Conservation (phyloP, 2,888 invertebrate species). For the Formica aserva region DNA sequence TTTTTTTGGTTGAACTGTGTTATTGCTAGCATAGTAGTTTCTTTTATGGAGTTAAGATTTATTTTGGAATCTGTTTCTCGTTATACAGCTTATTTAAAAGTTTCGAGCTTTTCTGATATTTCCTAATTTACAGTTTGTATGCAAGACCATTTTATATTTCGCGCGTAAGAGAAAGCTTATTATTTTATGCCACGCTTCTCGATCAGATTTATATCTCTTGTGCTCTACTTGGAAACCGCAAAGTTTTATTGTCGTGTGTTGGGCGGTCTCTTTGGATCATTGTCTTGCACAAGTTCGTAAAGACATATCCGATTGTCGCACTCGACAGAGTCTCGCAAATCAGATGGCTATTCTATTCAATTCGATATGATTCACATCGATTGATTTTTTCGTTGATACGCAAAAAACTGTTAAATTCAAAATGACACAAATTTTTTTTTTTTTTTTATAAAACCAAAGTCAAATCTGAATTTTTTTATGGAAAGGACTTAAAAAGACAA, state of each 20-base stretch:
- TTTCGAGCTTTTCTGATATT: conserved; percentile 27
- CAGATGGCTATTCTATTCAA: conserved; percentile 19
- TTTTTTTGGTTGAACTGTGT: too few relatives aligned
- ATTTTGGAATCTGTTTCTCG: not conserved
- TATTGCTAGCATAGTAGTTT: not conserved
- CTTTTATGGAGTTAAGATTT: conserved; percentile 2
- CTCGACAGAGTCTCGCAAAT: conserved; percentile 10
- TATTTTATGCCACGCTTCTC: conserved; percentile 7
- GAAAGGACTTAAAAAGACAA: too few relatives aligned
- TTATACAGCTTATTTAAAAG: not conserved
- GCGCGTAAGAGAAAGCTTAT: not conserved
- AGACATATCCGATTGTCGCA: not conserved
- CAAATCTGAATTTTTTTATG: too few relatives aligned
- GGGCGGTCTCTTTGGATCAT: conserved; percentile 49
- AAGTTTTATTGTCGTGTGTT: conserved; percentile 51
- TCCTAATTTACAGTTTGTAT: conserved; percentile 33
- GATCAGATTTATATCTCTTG: conserved; percentile 60
- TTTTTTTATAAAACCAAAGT: too few relatives aligned
- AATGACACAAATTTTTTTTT: too few relatives aligned
- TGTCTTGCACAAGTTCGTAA: conserved; percentile 48
- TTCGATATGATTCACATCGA: conserved; percentile 1
- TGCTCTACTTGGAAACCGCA: conserved; percentile 38
- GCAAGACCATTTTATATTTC: conserved; percentile 31
- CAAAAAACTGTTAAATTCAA: too few relatives aligned
- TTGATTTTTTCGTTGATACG: too few relatives aligned